phyloP scores from a whole-genome alignment of 2,888 invertebrate genomes.

The Drosophila recens region DNA sequence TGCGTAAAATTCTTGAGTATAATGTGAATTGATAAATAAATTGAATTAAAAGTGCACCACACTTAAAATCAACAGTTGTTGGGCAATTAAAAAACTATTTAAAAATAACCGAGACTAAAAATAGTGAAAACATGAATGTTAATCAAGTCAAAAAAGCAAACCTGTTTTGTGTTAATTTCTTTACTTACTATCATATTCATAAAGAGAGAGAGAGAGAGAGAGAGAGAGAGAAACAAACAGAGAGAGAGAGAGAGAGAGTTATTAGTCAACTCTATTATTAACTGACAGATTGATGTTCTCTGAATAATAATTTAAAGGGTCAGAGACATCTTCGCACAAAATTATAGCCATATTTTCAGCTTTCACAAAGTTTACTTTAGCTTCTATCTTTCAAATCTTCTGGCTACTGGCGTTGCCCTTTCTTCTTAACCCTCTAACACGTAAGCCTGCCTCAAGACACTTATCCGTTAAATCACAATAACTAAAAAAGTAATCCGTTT shows the following conservation, averaged over 20 bases:
- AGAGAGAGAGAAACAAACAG: neutral
- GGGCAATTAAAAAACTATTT: neutral
- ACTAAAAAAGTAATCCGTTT: too few relatives aligned
- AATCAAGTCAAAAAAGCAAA: neutral
- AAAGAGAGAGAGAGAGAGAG: too few relatives aligned
- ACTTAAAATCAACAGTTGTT: neutral
- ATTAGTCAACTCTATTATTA: neutral
- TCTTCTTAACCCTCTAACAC: too few relatives aligned
- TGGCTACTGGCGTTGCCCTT: too few relatives aligned
- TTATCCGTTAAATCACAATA: too few relatives aligned
- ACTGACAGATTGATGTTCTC: too few relatives aligned
- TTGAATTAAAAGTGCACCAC: neutral
- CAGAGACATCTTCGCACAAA: neutral
- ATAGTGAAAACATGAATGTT: neutral
- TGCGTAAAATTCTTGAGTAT: neutral
- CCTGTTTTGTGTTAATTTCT: neutral
- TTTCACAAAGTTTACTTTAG: neutral
- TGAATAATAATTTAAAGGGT: too few relatives aligned
- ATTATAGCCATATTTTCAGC: neutral
- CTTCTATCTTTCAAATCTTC: too few relatives aligned
- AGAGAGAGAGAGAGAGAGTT: too few relatives aligned
- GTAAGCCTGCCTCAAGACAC: too few relatives aligned
- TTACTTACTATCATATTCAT: neutral
- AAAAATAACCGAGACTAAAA: neutral
- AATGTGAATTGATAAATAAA: neutral